Evolutionary conservation across 2,888 invertebrate genomes (phyloP).

Genomic region (Mycalesis mineus): DNA sequence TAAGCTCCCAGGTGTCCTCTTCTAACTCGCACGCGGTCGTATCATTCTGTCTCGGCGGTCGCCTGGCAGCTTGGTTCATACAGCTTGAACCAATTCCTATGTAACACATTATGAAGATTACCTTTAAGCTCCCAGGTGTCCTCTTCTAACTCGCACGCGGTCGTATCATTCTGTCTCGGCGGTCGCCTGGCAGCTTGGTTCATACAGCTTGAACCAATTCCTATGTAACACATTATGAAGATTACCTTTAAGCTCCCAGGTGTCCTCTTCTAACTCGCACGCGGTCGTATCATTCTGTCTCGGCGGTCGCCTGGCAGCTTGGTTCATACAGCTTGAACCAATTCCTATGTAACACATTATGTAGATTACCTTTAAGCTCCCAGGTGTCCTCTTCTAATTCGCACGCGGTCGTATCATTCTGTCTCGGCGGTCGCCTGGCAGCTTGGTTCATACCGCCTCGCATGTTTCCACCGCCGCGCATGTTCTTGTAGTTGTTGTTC

Average conservation of each 20-base stretch:
- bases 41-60: neutral
- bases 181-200: neutral
- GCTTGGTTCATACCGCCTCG: conserved; percentile 1
- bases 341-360: too few relatives aligned
- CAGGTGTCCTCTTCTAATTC: conserved; percentile 4
- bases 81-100: too few relatives aligned
- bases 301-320: neutral
- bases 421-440: conserved; percentile 1
- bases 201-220: too few relatives aligned
- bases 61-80: neutral
- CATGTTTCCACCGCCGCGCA: too few relatives aligned
- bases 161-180: neutral
- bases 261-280: neutral
- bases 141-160: neutral
- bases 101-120: too few relatives aligned
- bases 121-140: neutral
- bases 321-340: neutral
- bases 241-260: neutral
- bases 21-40: neutral
- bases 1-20: neutral
- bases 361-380: neutral
- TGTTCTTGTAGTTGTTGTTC: neutral
- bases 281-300: neutral
- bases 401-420: neutral
- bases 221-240: too few relatives aligned